A percentile compares a stretch with the other conserved stretches of the same genome.
phyloP scores from a whole-genome alignment of 2,113 vertebrate genomes.

The Neogale vison region DNA sequence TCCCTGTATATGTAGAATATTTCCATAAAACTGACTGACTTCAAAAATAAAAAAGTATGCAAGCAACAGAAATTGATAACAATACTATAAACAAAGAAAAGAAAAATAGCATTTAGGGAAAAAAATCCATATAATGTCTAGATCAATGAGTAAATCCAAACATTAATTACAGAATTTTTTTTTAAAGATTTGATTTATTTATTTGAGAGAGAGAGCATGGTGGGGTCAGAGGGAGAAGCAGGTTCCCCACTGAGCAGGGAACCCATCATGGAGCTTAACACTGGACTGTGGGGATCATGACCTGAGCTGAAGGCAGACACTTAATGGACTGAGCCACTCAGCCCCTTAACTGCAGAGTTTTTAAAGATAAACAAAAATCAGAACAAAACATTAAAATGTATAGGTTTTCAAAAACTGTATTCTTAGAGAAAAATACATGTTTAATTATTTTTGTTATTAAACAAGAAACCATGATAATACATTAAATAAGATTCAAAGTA shows the following conservation, averaged over 20 bases:
- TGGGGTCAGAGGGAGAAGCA: neutral
- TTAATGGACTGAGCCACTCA: neutral
- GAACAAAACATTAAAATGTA: neutral
- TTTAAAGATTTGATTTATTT: neutral
- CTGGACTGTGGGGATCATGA: neutral
- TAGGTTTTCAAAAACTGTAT: neutral
- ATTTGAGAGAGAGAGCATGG: neutral
- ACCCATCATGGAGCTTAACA: neutral
- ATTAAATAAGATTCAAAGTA: constrained; percentile 39
- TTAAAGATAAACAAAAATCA: constrained; percentile 17
- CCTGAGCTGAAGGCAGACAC: neutral
- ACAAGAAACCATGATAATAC: neutral
- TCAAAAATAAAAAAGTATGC: neutral
- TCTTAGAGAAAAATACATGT: constrained; percentile 1
- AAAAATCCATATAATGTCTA: neutral
- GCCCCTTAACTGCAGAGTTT: neutral
- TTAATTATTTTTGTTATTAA: constrained; percentile 29
- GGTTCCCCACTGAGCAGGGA: neutral
- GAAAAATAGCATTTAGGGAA: neutral
- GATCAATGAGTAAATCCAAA: neutral
- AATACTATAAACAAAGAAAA: neutral
- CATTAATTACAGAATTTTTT: neutral
- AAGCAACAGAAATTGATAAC: neutral
- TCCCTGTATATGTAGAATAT: neutral
- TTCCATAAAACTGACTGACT: neutral